These are phyloP conservation scores for Mizuhopecten yessoensis DNA, from an alignment of 1,140 invertebrate genomes.

Conservation along the genomic window DNA sequence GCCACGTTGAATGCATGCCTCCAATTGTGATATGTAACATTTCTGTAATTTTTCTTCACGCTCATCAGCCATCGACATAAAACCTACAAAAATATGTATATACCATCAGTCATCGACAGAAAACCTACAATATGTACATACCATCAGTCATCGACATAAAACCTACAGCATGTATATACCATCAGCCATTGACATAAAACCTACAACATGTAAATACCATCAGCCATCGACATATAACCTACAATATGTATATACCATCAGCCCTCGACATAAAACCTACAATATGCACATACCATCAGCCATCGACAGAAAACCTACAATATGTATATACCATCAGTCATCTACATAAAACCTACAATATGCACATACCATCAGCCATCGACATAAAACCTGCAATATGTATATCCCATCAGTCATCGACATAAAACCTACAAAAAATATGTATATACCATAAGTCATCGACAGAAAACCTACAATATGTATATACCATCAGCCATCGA, in stretches of 20 bases:
- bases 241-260: background rate
- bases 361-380: background rate
- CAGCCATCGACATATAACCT: no score
- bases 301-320: no score
- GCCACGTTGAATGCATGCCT: constrained; percentile 97
- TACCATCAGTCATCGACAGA: background rate
- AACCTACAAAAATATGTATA: constrained; percentile 85
- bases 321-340: no score
- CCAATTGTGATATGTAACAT: constrained; percentile 99
- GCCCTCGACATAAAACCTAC: no score
- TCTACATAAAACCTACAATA: no score
- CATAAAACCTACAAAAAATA: no score
- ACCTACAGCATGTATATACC: no score
- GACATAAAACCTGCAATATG: no score
- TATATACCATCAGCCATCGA: no score
- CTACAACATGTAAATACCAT: background rate
- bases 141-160: background rate
- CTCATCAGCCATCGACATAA: constrained; percentile 97
- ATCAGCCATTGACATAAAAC: background rate
- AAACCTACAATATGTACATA: background rate
- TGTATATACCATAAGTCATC: background rate
- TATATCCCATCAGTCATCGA: no score
- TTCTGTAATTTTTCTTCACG: constrained; percentile 98
- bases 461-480: background rate
- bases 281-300: no score